Evolutionary conservation across 2,113 vertebrate genomes (phyloP).

Genomic region (Dicaeum eximium): DNA sequence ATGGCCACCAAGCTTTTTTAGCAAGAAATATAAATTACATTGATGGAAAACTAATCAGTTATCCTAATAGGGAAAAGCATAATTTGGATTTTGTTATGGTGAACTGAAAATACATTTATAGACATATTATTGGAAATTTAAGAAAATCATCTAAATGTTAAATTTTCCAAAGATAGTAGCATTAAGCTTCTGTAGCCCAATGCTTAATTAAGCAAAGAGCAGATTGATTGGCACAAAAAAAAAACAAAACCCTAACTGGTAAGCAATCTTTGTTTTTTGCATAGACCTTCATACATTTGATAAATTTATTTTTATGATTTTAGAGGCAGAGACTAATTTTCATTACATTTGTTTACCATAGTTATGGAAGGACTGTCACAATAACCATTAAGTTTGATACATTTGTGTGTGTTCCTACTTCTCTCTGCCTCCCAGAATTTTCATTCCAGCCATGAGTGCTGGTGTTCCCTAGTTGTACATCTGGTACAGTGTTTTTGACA

Average conservation of each 20-base stretch:
- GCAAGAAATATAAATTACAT: background rate
- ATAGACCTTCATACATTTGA: background rate
- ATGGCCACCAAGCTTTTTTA: background rate
- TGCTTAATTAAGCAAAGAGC: background rate
- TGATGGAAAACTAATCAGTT: background rate
- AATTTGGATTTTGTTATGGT: background rate
- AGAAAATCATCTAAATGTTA: background rate
- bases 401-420: background rate
- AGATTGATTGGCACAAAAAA: background rate
- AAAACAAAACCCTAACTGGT: background rate
- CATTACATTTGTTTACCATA: slow-evolving; percentile 25
- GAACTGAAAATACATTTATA: background rate
- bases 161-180: background rate
- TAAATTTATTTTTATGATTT: background rate
- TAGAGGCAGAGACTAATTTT: background rate
- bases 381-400: slow-evolving; percentile 13
- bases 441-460: slow-evolving; percentile 22
- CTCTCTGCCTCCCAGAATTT: slow-evolving; percentile 25
- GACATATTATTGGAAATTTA: background rate
- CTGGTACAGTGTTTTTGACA: slow-evolving; percentile 60
- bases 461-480: slow-evolving; percentile 50
- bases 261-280: background rate
- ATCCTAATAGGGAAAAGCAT: background rate
- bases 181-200: background rate
- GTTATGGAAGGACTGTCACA: slow-evolving; percentile 20